Base-by-base conservation (phyloP, 2,113 vertebrate species). In the Ceratotherium simum region DNA sequence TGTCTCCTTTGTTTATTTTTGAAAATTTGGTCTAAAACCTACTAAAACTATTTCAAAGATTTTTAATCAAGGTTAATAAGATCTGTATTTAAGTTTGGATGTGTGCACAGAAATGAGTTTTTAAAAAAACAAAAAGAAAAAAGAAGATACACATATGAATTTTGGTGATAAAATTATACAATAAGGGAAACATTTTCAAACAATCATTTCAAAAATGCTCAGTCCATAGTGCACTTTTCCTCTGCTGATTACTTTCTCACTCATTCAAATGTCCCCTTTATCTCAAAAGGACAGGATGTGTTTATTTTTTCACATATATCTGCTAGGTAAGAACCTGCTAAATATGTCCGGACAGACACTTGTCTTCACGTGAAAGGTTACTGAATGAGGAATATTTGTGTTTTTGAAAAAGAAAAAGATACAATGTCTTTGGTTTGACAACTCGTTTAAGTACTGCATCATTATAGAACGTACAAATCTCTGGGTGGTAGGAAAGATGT, bases 51-150 rank as follows among this genome's bases (percentile, higher is more conserved):
- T 91, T 76, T 69, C 48, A 72, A 73, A 90, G 31, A 72, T 48
- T 82, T 96, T 67, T 36, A 89, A 94, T 69, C 42, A 65, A 91
- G 58, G 21, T 70, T 85, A 21, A 95, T 87, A 83, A 91, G 5
- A 91, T 29, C 51, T 58, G 13, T 83, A 72, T 62, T 84, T 79
- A 48, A 75, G 46, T 88, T 48, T 82, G 14, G 29, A 16, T 95
- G 16, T 36, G 62, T 54, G 33, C 27, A 16, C 8, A 85, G 54
- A 92, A 89, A 39, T 91, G 2, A 73, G 12, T 58, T 64, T 86
- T 80, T 5, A 0, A 7, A 21, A 31, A 67, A 72, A 39, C 31
- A 72, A 75, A 73, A 54, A 54, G 14, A 54, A 54, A 54, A 54
- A 14, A 16, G 51, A 54, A 72, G 29, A 82, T 46, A 70, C 2